A percentile compares a stretch with the other conserved stretches of the same genome.
These are phyloP conservation scores for Anthonomus grandis DNA, from an alignment of 1,140 invertebrate genomes.

Conservation along the genomic window DNA sequence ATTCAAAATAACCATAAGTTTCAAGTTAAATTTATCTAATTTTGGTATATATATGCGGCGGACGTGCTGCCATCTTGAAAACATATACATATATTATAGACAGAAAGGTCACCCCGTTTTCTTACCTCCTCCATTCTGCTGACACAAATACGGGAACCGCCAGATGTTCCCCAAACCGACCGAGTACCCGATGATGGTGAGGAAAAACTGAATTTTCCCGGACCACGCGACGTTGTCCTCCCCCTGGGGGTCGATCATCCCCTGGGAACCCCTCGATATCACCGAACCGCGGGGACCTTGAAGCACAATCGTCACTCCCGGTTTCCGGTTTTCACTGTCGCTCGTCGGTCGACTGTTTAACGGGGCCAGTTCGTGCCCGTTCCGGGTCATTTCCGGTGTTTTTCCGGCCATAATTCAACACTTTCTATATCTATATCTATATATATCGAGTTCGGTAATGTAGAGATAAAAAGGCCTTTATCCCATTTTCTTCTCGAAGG, in stretches of 20 bases:
- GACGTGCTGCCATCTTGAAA: too few relatives aligned
- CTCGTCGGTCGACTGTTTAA: conserved; percentile 57
- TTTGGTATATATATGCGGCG: too few relatives aligned
- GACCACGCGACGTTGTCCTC: conserved; percentile 74
- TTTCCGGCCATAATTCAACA: conserved; percentile 35
- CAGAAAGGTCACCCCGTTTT: too few relatives aligned
- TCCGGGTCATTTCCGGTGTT: conserved; percentile 55
- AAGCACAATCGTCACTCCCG: conserved; percentile 64
- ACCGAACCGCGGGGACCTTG: conserved; percentile 54
- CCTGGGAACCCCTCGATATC: conserved; percentile 47
- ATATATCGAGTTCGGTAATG: background rate
- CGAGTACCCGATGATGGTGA: conserved; percentile 87
- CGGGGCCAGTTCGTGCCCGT: conserved; percentile 75
- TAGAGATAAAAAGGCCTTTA: background rate
- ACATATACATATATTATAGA: too few relatives aligned
- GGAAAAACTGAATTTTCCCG: conserved; percentile 85
- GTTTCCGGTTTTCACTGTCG: conserved; percentile 49
- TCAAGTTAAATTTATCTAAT: too few relatives aligned
- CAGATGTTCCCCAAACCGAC: conserved; percentile 92
- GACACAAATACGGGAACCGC: conserved; percentile 93
- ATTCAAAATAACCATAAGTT: too few relatives aligned
- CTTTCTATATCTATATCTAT: background rate
- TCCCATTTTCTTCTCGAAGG: background rate
- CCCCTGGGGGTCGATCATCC: conserved; percentile 46
- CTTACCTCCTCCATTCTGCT: conserved; percentile 92